Evolutionary conservation across 92 coral and sea anemone genomes (phyloP).

Genomic region (Parazoanthus darwini): DNA sequence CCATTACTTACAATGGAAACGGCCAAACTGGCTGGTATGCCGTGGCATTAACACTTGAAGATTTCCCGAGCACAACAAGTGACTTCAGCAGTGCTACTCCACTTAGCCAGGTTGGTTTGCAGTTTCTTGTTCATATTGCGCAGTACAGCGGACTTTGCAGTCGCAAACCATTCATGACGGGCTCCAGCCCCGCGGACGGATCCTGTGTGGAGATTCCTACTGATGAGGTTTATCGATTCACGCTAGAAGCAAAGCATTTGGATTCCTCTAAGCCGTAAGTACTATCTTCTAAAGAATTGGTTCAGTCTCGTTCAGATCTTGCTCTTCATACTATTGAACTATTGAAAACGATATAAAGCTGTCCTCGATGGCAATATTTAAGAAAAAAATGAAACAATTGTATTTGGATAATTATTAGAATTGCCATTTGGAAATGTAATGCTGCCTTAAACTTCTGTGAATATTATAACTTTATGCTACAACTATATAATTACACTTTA

Average conservation of each 20-base stretch:
- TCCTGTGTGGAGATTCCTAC: slow-evolving; percentile 42
- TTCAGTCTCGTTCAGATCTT: not conserved
- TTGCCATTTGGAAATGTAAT: too few species aligned
- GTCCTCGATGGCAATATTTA: too few species aligned
- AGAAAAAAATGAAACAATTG: too few species aligned
- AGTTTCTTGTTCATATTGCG: slow-evolving; percentile 53
- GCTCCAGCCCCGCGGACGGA: slow-evolving; percentile 41
- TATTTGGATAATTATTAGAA: too few species aligned
- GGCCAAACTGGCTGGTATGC: slow-evolving; percentile 29
- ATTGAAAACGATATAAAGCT: too few species aligned
- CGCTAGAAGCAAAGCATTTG: slow-evolving; percentile 50
- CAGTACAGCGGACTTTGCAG: slow-evolving; percentile 40
- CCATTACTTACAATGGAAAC: slow-evolving; percentile 15
- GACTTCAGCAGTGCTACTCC: not conserved
- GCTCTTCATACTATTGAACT: not conserved
- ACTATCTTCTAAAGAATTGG: not conserved
- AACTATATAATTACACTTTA: too few species aligned
- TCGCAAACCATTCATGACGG: slow-evolving; percentile 41
- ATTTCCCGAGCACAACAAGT: slow-evolving; percentile 1
- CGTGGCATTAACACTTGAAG: slow-evolving; percentile 23
- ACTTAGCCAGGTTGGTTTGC: slow-evolving; percentile 42
- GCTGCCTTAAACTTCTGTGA: too few species aligned
- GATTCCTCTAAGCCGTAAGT: slow-evolving; percentile 54
- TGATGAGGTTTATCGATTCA: not conserved
- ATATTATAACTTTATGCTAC: too few species aligned